phyloP scores from a whole-genome alignment of 2,888 invertebrate species.

The Synergus laeviventris region DNA sequence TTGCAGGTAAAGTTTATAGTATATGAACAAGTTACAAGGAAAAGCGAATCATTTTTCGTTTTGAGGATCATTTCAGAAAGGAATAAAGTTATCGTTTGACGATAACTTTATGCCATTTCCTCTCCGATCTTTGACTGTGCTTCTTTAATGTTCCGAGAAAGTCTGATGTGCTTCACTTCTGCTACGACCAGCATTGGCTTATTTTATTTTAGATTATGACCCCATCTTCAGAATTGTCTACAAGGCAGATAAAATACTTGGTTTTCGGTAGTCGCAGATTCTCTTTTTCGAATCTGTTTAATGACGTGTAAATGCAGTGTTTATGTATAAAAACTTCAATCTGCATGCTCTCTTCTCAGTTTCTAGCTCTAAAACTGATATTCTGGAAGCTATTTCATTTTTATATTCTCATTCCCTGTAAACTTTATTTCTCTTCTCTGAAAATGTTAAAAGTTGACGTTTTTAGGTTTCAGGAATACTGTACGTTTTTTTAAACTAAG shows the following conservation, averaged over 20 bases:
- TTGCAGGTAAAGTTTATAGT: not conserved
- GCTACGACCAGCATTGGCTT: conserved; percentile 19
- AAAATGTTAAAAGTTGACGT: not conserved
- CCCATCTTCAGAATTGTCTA: conserved; percentile 14
- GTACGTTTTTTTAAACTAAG: not conserved
- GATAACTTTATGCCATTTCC: conserved; percentile 31
- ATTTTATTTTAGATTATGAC: conserved; percentile 28
- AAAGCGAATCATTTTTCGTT: conserved; percentile 1
- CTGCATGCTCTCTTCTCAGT: not conserved
- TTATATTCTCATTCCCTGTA: not conserved
- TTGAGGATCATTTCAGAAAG: conserved; percentile 8
- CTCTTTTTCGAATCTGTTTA: conserved; percentile 22
- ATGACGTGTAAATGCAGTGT: conserved; percentile 25
- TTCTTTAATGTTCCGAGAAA: conserved; percentile 18
- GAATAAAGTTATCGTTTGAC: conserved; percentile 35
- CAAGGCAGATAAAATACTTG: conserved; percentile 33
- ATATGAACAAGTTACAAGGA: conserved; percentile 15
- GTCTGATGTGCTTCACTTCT: conserved; percentile 28
- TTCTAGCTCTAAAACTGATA: not conserved
- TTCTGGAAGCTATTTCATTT: conserved; percentile 25
- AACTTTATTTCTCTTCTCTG: not conserved
- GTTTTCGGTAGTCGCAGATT: conserved; percentile 18
- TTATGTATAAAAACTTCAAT: conserved; percentile 5
- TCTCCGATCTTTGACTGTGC: conserved; percentile 26
- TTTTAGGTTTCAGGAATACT: not conserved